Base-by-base conservation (phyloP, 2,888 invertebrate genomes). In the Cylindroiulus punctatus region DNA sequence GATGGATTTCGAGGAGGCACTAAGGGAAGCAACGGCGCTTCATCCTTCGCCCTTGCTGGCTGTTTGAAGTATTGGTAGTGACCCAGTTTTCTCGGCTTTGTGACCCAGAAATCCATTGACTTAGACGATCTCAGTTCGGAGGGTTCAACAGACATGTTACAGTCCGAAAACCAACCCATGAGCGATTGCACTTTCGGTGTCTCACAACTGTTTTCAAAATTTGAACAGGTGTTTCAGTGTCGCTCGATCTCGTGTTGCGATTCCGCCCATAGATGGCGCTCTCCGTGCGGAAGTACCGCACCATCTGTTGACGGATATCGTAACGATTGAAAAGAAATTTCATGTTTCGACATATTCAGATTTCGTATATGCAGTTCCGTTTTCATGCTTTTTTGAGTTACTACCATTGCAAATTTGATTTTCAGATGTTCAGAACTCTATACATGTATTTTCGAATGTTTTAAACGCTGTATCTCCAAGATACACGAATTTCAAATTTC, bases 21-120 rank as follows among this genome's bases (percentile, higher is more conserved):
- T 52, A 52, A 19, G 22, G 12, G 22, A 22, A 7, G 22, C 22
- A 65, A 12, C 12, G 57, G 22, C 57, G 57, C 57, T 65, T 65
- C 57, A 65, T 0, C 22, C 57, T 22, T 22, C 22, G 22, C 12
- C 57, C 19, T 65, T 65, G 22, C 1, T 22, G 5, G n/a, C 8
- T 22, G 57, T 22, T 65, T 2, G 57, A 2, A 22, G 10, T 65
- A 26, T 65, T 22, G 22, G 22, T 22, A 22, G 5, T 65, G 57
- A 65, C 57, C 57, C 22, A 65, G 5, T 22, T 65, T 65, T 65
- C 22, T 44, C 44, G 57, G 12, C 57, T 26, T 19, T 65, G 5
- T 65, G 57, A 65, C 57, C 57, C 57, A 65, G 19, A 65, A 65
- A 26, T 65, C 57, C 57, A 22, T 65, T 65, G 57, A 65, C 57